Percentiles rank a stretch among this genome's conserved stretches.
These are phyloP conservation scores for Pampus argenteus DNA, from an alignment of 2,797 vertebrate genomes.

Conservation along the genomic window DNA sequence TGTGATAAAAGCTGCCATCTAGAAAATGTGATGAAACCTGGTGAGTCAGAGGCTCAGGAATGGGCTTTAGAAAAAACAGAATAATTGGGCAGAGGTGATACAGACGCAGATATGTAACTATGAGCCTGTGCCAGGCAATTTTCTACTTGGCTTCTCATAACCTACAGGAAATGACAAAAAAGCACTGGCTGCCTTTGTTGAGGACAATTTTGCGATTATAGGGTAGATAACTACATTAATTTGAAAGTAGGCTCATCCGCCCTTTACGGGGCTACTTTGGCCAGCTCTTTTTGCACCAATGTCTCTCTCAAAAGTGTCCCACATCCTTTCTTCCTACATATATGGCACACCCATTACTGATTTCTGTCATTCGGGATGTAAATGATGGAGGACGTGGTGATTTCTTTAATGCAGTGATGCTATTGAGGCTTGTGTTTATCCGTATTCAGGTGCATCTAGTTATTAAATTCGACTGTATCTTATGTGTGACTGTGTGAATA, in stretches of 20 bases:
- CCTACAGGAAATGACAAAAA: slow-evolving; percentile 69
- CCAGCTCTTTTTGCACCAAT: slow-evolving; percentile 16
- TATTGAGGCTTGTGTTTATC: slow-evolving; percentile 12
- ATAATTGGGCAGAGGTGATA: slow-evolving; percentile 55
- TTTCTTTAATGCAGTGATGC: slow-evolving; percentile 2
- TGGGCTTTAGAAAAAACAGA: slow-evolving; percentile 55
- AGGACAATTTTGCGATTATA: slow-evolving; percentile 71
- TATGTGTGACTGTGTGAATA: slow-evolving; percentile 2
- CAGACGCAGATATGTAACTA: slow-evolving; percentile 45
- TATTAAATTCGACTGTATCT: slow-evolving; percentile 2
- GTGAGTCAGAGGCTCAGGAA: slow-evolving; percentile 51
- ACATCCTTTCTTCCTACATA: slow-evolving; percentile 49
- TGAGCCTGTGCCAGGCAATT: slow-evolving; percentile 56
- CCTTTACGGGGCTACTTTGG: slow-evolving; percentile 37
- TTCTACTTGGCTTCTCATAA: slow-evolving; percentile 67
- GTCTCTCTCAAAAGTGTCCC: slow-evolving; percentile 6
- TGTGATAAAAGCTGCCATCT: slow-evolving; percentile 63
- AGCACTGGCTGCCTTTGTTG: slow-evolving; percentile 56
- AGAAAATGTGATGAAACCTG: slow-evolving; percentile 54
- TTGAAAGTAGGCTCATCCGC: slow-evolving; percentile 50
- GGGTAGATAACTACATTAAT: slow-evolving; percentile 56
- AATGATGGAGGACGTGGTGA: slow-evolving; percentile 17
- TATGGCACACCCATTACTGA: slow-evolving; percentile 17
- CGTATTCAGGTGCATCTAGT: not conserved
- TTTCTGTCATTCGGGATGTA: slow-evolving; percentile 8